phyloP scores from a whole-genome alignment of 2,797 vertebrate species.

The Aplochiton taeniatus region DNA sequence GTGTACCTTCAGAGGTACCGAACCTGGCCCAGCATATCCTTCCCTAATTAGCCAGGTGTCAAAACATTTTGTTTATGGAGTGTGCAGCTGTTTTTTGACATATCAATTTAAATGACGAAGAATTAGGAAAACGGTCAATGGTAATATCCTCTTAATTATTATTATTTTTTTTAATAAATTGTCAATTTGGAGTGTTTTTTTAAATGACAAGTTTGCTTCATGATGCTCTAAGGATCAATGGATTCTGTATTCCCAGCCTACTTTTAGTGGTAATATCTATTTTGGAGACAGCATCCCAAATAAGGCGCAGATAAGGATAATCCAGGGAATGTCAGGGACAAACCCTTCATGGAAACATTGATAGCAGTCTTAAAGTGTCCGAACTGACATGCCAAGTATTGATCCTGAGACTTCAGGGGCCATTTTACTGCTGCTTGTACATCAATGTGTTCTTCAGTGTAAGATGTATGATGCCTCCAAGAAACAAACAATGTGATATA shows the following conservation, averaged over 20 bases:
- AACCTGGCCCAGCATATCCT: too few species aligned
- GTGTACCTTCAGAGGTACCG: too few species aligned
- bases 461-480: conserved; percentile 54
- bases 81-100: too few species aligned
- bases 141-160: too few species aligned
- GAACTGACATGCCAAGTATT: conserved; percentile 53
- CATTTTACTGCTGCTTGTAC: conserved; percentile 55
- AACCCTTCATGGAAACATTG: conserved; percentile 34
- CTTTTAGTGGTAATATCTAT: not conserved
- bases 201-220: too few species aligned
- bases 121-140: too few species aligned
- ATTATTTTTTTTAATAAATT: too few species aligned
- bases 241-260: not conserved
- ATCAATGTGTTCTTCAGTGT: conserved; percentile 53
- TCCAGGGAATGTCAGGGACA: not conserved
- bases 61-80: too few species aligned
- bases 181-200: too few species aligned
- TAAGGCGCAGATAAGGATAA: conserved; percentile 40
- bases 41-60: too few species aligned
- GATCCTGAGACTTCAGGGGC: conserved; percentile 53
- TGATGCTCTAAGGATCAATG: not conserved
- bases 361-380: conserved; percentile 38
- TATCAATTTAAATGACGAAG: too few species aligned
- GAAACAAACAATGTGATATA: conserved; percentile 22
- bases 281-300: conserved; percentile 22